These are phyloP conservation scores for Poecile montanus DNA, from an alignment of 2,797 vertebrate genomes.

Conservation along the genomic window DNA sequence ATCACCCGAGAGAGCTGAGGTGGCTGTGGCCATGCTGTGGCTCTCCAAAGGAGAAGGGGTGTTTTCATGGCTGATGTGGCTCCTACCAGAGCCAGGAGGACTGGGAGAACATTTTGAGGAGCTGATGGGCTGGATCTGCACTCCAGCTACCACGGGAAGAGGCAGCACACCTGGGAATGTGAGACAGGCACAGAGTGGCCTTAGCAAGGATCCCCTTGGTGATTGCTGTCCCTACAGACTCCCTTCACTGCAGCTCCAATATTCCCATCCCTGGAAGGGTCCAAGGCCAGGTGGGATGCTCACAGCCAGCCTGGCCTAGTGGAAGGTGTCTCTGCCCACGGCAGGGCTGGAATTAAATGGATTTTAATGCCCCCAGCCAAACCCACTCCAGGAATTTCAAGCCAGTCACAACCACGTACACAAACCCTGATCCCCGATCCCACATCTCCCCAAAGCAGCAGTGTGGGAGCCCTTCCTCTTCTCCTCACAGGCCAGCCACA, in stretches of 20 bases:
- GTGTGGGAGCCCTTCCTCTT: background rate
- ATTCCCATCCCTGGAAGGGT: background rate
- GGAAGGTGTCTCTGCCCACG: background rate
- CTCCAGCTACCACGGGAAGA: background rate
- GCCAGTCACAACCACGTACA: accelerated
- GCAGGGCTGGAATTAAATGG: background rate
- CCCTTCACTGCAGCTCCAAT: accelerated
- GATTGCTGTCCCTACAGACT: accelerated
- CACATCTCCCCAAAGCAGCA: background rate
- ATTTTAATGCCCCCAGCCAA: background rate
- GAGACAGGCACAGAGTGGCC: background rate
- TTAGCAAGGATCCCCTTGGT: background rate
- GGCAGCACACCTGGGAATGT: background rate
- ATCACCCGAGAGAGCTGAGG: accelerated
- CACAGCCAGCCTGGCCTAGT: background rate
- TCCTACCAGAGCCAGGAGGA: background rate
- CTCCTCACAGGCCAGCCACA: background rate
- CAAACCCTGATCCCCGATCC: background rate
- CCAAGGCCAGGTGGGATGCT: background rate
- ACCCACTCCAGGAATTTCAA: background rate
- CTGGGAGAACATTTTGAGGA: background rate
- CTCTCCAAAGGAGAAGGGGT: background rate
- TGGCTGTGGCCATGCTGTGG: background rate
- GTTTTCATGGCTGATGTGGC: accelerated
- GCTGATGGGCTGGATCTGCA: background rate